Conservation (phyloP, 2,797 vertebrate genomes). For the Pangasius macronema region DNA sequence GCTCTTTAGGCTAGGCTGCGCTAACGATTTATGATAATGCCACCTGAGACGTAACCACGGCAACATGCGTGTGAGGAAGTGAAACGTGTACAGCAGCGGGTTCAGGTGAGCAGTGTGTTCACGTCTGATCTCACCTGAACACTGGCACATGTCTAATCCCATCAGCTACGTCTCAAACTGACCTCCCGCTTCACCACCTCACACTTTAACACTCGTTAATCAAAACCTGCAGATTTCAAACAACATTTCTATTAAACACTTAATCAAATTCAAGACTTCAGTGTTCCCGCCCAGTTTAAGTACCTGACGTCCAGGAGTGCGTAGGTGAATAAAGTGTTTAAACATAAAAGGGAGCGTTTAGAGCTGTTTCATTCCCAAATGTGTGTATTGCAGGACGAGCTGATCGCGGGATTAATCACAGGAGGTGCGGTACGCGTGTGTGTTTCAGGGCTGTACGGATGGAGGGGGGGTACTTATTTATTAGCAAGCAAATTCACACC, state of each 20-base stretch:
- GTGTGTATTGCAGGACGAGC: conserved; percentile 17
- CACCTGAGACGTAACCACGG: neutral
- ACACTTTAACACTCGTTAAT: neutral
- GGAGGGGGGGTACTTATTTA: neutral
- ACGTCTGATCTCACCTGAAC: neutral
- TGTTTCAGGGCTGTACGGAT: conserved; percentile 63
- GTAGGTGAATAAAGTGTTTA: neutral
- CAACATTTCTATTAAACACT: neutral
- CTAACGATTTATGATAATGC: neutral
- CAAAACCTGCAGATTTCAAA: neutral
- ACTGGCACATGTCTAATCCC: neutral
- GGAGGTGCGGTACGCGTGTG: neutral
- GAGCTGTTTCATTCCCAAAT: conserved; percentile 21
- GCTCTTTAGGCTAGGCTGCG: neutral
- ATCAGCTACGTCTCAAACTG: neutral
- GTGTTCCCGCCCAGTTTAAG: neutral
- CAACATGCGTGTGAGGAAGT: neutral
- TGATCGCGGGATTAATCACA: neutral
- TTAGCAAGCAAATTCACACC: conserved; percentile 64
- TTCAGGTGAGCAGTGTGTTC: too few species aligned
- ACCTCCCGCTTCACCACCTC: neutral
- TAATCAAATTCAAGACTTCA: neutral
- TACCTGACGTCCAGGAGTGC: conserved; percentile 12
- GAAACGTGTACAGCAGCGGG: neutral
- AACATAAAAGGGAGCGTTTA: neutral